A percentile compares a stretch with the other conserved stretches of the same genome.
phyloP scores from a whole-genome alignment of 2,113 vertebrate genomes.

The Falcunculus frontatus region DNA sequence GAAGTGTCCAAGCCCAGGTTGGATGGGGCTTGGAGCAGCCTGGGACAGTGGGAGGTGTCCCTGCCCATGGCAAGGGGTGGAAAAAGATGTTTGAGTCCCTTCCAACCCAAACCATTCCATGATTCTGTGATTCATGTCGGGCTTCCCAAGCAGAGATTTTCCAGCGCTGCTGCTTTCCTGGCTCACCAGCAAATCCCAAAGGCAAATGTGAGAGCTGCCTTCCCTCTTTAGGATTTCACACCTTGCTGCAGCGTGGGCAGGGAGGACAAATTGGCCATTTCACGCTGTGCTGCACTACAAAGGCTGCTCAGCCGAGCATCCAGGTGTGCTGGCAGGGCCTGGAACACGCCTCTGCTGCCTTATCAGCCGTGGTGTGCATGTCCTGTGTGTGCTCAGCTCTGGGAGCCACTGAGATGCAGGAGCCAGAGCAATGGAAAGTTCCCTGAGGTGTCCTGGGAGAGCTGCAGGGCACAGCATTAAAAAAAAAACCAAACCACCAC shows the following conservation, averaged over 20 bases:
- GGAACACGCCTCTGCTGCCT: not conserved
- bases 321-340: not conserved
- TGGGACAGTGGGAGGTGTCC: not conserved
- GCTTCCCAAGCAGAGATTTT: not conserved
- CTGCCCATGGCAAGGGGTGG: not conserved
- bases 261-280: conserved; percentile 8
- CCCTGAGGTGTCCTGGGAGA: not conserved
- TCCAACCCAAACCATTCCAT: not conserved
- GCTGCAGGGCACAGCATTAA: not conserved
- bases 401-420: not conserved
- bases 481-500: accelerated
- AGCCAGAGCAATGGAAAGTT: not conserved
- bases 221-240: not conserved
- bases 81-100: not conserved
- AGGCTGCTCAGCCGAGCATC: not conserved
- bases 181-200: not conserved
- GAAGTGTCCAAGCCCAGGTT: accelerated
- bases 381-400: not conserved
- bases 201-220: not conserved
- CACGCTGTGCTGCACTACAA: not conserved
- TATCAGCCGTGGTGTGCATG: accelerated
- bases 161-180: not conserved
- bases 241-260: not conserved
- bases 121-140: not conserved
- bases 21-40: accelerated